phyloP scores from a whole-genome alignment of 2,113 vertebrate genomes.

The Chrysemys picta region DNA sequence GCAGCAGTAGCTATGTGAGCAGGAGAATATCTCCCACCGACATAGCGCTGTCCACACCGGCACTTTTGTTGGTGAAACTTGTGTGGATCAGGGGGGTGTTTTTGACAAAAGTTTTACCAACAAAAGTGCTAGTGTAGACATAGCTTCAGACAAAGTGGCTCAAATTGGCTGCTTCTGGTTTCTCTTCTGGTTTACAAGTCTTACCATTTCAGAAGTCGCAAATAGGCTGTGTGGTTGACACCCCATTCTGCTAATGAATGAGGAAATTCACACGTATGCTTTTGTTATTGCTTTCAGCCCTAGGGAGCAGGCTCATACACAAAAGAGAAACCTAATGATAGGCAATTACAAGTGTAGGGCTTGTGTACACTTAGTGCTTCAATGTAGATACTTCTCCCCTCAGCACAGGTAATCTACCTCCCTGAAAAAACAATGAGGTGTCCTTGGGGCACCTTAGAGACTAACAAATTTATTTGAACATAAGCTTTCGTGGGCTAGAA shows the following conservation, averaged over 20 bases:
- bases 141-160: not conserved
- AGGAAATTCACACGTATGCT: not conserved
- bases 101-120: no score
- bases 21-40: no score
- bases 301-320: not conserved
- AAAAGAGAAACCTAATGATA: not conserved
- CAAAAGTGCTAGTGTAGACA: not conserved
- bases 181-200: not conserved
- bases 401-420: no score
- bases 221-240: not conserved
- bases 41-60: no score
- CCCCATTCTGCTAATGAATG: not conserved
- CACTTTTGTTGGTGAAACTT: no score
- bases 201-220: not conserved
- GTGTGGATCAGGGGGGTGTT: no score
- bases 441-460: no score
- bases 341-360: constrained; percentile 23
- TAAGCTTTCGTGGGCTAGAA: no score
- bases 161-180: not conserved
- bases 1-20: no score
- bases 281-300: not conserved
- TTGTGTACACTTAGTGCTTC: not conserved
- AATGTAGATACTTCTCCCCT: not conserved
- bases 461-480: no score
- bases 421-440: no score